Base-by-base conservation (phyloP, 2,113 vertebrate species). In the Oryzias melastigma region DNA sequence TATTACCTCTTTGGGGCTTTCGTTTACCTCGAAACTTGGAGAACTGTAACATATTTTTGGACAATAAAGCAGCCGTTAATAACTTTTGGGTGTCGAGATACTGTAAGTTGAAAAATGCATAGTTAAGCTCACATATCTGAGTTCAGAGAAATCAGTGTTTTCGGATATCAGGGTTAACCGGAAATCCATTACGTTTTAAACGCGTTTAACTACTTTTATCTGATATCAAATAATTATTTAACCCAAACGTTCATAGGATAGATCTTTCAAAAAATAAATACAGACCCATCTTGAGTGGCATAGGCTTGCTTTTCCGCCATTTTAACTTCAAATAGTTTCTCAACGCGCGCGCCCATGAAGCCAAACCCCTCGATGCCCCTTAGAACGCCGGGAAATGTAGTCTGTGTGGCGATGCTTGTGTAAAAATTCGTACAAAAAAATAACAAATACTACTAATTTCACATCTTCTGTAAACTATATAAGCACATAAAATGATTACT, bases 341-440 rank as follows among this genome's bases (percentile, higher is more conserved):
- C 52, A 1, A 25, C 62, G 52, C 78, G 80, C 91, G 83, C 91
- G 84, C 84, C 46, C 35, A 71, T 64, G 29, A 67, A 19, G 47
- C 56, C 61, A 13, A 51, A 19, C 73, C 73, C 41, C 5, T 56
- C 62, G 3, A 4, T 5, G 5, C 0, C n/a, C 0, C 19, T 24
- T 24, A 49, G 89, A 50, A 86, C 18, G 15, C 56, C 85, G 91
- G 91, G 90, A 89, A 83, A 77, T 84, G 86, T 76, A 90, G 88
- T 90, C 0, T 18, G 3, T 7, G 7, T 27, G 0, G 2, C 10
- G 3, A 8, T 35, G 10, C 10, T 35, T 13, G 35, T 35, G 10
- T 35, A 35, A 35, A 35, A 3, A 2, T 10, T 35, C 12, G 35
- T 12, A 3, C 12, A 3, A 35, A 35, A 35, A 35, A 35, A 8